Percentiles rank a stretch among this genome's conserved stretches.
Conservation (phyloP, 1,140 invertebrate genomes). For the honey bee (Apis mellifera) region Amel_HAv3.1 CM009934.2:7862501-7863000, state of each 20-base stretch:
- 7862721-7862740: conserved; percentile 99
- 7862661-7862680: conserved; percentile 95
- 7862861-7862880: conserved; percentile 97
- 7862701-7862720: conserved; percentile 99
- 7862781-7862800: conserved; percentile 99
- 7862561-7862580: conserved; percentile 97
- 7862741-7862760: conserved; percentile 97
- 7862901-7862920: conserved; percentile 94
- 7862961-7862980: conserved; percentile 80
- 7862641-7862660: conserved; percentile 95
- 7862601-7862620: conserved; percentile 93
- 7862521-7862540: conserved; percentile 99
- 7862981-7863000: conserved; percentile 78
- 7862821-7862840: conserved; percentile 97
- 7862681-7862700: conserved; percentile 99
- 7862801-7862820: conserved; percentile 94
- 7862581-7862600: conserved; percentile 99
- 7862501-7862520: conserved; percentile 98
- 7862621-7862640: conserved; percentile 92
- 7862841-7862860: conserved; percentile 97
- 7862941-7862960: conserved; percentile 77
- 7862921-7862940: conserved; percentile 81
- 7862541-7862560: conserved; percentile 97
- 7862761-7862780: conserved; percentile 95
- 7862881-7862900: conserved; percentile 96